These are phyloP conservation scores for Acrobasis repandana DNA, from an alignment of 2,888 invertebrate genomes.

Conservation along the genomic window DNA sequence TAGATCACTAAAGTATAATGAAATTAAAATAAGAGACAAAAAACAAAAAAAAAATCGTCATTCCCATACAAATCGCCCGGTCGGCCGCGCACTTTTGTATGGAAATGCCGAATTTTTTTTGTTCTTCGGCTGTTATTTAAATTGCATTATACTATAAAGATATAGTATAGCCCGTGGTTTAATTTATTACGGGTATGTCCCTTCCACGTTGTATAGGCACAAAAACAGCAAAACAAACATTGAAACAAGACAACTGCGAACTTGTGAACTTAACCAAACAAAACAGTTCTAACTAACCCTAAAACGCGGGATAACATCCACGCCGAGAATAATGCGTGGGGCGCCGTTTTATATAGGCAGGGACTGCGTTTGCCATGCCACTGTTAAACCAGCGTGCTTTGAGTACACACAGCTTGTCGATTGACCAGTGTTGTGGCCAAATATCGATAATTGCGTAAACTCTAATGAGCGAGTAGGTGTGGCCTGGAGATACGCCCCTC, in stretches of 20 bases:
- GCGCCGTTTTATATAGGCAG: constrained; percentile 76
- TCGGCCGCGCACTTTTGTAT: no score
- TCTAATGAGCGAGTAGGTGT: constrained; percentile 80
- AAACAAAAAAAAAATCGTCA: no score
- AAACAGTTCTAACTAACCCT: constrained; percentile 38
- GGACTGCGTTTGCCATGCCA: constrained; percentile 69
- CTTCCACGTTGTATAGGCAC: no score
- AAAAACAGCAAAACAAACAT: background rate
- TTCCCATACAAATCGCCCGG: no score
- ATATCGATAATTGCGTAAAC: constrained; percentile 76
- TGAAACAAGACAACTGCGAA: background rate
- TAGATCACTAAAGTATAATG: no score
- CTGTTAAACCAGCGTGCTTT: constrained; percentile 75
- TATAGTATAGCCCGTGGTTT: no score
- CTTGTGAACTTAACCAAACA: constrained; percentile 25
- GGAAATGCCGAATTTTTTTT: no score
- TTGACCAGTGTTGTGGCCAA: constrained; percentile 68
- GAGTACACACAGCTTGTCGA: constrained; percentile 69
- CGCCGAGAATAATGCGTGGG: constrained; percentile 70
- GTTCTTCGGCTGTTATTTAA: no score
- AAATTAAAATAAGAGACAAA: no score
- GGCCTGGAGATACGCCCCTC: constrained; percentile 73
- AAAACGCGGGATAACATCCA: constrained; percentile 58
- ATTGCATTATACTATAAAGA: no score
- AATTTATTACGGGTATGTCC: no score